These are phyloP conservation scores for Clarias gariepinus DNA, from an alignment of 2,113 vertebrate genomes.

Conservation along the genomic window DNA sequence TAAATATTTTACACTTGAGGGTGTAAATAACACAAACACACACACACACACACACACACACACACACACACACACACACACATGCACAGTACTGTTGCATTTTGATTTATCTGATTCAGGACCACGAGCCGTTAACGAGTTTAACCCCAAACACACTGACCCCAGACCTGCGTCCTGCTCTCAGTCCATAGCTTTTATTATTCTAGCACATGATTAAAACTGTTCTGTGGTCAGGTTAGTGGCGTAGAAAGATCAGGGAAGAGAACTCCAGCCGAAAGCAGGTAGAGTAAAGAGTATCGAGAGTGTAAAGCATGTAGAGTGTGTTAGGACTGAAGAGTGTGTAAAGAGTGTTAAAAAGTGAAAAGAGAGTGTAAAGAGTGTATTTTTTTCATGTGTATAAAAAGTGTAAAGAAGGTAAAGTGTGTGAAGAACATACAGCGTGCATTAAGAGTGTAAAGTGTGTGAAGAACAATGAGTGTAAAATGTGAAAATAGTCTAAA, in stretches of 20 bases:
- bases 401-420: neutral
- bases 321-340: neutral
- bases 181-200: no score
- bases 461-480: neutral
- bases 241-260: no score
- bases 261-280: neutral
- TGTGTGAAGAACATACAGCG: neutral
- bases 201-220: no score
- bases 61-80: neutral
- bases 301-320: neutral
- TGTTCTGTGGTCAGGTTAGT: no score
- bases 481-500: neutral
- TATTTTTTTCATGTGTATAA: neutral
- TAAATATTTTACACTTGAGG: neutral
- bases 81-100: neutral
- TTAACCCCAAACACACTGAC: neutral
- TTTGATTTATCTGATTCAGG: neutral
- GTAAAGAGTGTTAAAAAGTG: neutral
- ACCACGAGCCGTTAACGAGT: neutral
- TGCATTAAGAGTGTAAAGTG: neutral
- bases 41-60: slow-evolving; percentile 18
- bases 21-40: neutral
- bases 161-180: no score
- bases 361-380: neutral
- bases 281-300: neutral